phyloP scores from a whole-genome alignment of 2,113 vertebrate genomes.

The Myotis davidii region DNA sequence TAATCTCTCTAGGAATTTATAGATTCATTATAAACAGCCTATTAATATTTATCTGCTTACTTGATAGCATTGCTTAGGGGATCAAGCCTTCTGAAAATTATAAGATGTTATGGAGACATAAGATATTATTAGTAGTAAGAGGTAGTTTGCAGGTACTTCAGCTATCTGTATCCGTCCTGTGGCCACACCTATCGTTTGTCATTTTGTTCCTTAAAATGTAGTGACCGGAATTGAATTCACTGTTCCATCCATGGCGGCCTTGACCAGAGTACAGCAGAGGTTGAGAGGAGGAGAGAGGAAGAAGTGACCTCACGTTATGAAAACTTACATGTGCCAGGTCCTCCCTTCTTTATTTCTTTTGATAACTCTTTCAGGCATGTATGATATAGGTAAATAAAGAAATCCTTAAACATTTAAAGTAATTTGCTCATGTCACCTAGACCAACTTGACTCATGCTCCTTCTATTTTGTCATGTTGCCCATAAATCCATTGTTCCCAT shows the following conservation, averaged over 20 bases:
- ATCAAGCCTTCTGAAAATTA: constrained; percentile 11
- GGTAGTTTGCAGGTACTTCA: not conserved
- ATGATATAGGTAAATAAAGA: not conserved
- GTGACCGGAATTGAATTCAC: not conserved
- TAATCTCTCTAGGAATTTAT: not conserved
- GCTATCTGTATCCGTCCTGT: not conserved
- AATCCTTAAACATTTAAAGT: not conserved
- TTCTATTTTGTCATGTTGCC: not conserved
- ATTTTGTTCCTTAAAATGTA: not conserved
- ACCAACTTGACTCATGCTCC: not conserved
- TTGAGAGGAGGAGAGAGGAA: not conserved
- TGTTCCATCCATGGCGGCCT: not conserved
- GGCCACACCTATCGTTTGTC: not conserved
- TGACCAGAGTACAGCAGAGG: not conserved
- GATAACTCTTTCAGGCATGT: not conserved
- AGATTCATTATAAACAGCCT: not conserved
- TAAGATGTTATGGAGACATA: not conserved
- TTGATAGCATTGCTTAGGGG: not conserved
- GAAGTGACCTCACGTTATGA: not conserved
- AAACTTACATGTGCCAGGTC: no score
- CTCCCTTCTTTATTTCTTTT: not conserved
- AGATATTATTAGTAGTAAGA: not conserved
- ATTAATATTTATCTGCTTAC: not conserved
- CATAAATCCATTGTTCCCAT: not conserved
- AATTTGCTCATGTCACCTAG: not conserved